Evolutionary conservation across 2,797 vertebrate species (phyloP).

Genomic region (Apogon hyalosoma): DNA sequence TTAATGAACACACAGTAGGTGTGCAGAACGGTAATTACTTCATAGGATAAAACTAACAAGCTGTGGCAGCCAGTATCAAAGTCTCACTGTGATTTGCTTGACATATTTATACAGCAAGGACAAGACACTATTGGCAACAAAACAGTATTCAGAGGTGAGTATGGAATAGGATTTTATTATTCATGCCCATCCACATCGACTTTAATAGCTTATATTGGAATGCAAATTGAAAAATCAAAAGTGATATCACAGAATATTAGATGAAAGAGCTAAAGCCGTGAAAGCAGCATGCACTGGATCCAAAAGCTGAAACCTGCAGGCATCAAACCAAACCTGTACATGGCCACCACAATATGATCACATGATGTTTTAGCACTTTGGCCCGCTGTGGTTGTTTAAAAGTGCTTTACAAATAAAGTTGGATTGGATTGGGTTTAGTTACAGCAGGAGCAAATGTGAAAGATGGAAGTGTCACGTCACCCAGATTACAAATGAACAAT

Average conservation of each 20-base stretch:
- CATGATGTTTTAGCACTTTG: no score
- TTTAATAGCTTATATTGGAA: not conserved
- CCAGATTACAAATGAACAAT: no score
- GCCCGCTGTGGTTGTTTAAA: no score
- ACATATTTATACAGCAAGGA: slow-evolving; percentile 23
- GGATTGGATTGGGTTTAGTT: no score
- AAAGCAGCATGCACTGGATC: no score
- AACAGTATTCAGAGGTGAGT: slow-evolving; percentile 5
- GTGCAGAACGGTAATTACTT: slow-evolving; percentile 35
- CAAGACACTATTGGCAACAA: slow-evolving; percentile 13
- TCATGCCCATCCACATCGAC: not conserved
- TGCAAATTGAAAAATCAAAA: not conserved
- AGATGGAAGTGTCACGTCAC: no score
- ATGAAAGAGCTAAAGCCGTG: not conserved
- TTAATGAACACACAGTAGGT: slow-evolving; percentile 18
- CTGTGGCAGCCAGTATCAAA: slow-evolving; percentile 30
- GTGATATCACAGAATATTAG: not conserved
- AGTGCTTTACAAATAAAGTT: no score
- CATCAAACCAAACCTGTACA: no score
- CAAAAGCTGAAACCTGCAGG: no score
- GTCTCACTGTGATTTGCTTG: slow-evolving; percentile 14
- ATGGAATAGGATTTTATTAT: slow-evolving; percentile 6
- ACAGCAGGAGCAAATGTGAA: no score
- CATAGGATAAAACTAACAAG: slow-evolving; percentile 37
- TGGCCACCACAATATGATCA: no score